Conservation (phyloP, 37 sponge, comb jelly and placozoan species). For the Hormiphora californensis region DNA sequence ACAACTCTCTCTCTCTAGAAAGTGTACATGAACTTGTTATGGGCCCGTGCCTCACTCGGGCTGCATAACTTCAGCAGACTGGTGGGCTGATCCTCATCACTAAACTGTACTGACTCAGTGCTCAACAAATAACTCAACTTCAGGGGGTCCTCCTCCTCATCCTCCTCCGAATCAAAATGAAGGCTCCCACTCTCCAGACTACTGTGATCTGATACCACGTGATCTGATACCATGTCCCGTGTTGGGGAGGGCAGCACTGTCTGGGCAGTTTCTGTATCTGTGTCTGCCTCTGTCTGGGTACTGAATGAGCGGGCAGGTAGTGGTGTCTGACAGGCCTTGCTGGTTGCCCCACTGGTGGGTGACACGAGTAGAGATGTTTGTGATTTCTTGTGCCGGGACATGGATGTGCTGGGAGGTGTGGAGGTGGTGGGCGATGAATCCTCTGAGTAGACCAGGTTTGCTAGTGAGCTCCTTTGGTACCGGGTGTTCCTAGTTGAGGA, state of each 20-base stretch:
- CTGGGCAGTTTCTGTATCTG: not conserved
- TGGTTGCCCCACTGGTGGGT: not conserved
- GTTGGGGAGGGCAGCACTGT: constrained; percentile 49
- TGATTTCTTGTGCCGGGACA: not conserved
- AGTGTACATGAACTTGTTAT: constrained; percentile 54
- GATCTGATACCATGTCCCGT: not conserved
- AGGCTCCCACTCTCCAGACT: constrained; percentile 45
- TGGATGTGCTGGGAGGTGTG: not conserved
- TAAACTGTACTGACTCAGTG: constrained; percentile 51
- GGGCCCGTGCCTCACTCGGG: constrained; percentile 45
- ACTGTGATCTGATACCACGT: constrained; percentile 34
- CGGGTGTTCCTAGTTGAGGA: constrained; percentile 35
- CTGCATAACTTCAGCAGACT: constrained; percentile 41
- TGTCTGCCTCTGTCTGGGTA: constrained; percentile 9
- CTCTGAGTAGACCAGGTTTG: not conserved
- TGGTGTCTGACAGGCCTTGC: constrained; percentile 50
- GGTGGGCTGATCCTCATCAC: constrained; percentile 50
- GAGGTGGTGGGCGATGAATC: constrained; percentile 13
- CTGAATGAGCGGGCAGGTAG: not conserved
- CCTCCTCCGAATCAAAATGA: constrained; percentile 6
- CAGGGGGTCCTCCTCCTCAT: constrained; percentile 40
- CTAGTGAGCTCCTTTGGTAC: not conserved
- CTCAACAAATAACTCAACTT: constrained; percentile 33
- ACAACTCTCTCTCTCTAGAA: too few species aligned
- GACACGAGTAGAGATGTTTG: not conserved